Base-by-base conservation (phyloP, 2,888 invertebrate species). In the Sepiola atlantica region DNA sequence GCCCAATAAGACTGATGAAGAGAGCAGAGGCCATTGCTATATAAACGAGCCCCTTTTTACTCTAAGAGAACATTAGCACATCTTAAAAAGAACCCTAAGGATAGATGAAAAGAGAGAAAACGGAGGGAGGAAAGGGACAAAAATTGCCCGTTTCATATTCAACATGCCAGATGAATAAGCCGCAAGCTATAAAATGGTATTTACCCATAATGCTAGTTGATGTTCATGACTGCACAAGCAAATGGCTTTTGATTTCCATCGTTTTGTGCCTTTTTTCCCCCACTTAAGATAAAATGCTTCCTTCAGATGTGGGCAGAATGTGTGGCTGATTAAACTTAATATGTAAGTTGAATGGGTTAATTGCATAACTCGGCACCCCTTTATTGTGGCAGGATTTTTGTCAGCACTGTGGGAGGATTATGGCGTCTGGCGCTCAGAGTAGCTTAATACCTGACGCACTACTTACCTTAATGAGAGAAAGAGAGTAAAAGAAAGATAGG, bases 311-410 rank as follows among this genome's bases (percentile, higher is more conserved):
- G 77, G 77, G 77, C 77, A 77, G 77, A 77, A 77, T 77, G 32
- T n/a, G n/a, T n/a, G 77, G 16, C 77, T 77, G 77, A 77, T 77
- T 77, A 77, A 77, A 77, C n/a, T 77, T 77, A 77, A 77, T 77
- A 77, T 77, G 32, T 77, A 77, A n/a, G 14, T 77, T 77, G 77
- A 77, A n/a, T 77, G 77, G 77, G 77, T 77, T 77, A 77, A 77
- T 77, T 77, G 77, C 77, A 77, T 77, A 77, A n/a, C 77, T 77
- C 77, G 32, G 77, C 77, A 77, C 77, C 77, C 32, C 77, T 77
- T 77, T 77, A 77, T 77, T n/a, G 32, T 77, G 77, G n/a, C 14
- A 77, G n/a, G 77, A n/a, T 77, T 77, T 77, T 77, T 77, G 77
- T n/a, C 77, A 77, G 77, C 77, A n/a, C 77, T 32, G 32, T 77